Percentiles rank a stretch among this genome's conserved stretches.
phyloP scores from a whole-genome alignment of 2,888 invertebrate genomes.

The Gastracanthus pulcherrimus region DNA sequence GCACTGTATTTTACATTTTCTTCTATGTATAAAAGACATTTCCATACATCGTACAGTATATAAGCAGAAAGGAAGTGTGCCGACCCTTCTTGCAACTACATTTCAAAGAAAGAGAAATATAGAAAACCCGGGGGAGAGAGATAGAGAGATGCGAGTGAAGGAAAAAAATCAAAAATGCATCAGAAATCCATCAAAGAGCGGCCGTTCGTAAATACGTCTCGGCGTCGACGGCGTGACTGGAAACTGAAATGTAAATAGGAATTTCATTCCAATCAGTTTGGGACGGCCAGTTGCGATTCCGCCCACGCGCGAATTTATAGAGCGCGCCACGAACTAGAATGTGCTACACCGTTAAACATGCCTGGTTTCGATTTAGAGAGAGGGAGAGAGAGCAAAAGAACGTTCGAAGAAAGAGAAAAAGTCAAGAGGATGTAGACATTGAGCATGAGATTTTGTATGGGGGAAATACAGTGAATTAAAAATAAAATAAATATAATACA shows the following conservation, averaged over 20 bases:
- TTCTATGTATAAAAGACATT: background rate
- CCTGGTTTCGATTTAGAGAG: conserved; percentile 13
- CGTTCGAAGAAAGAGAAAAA: background rate
- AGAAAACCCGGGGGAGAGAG: background rate
- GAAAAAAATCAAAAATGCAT: conserved; percentile 57
- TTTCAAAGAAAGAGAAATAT: background rate
- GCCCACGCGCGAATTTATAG: conserved; percentile 59
- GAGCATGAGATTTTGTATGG: no score
- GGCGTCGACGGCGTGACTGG: conserved; percentile 51
- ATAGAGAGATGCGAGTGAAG: background rate
- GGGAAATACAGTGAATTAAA: no score
- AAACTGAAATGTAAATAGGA: conserved; percentile 58
- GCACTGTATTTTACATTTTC: background rate
- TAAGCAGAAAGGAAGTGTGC: conserved; percentile 6
- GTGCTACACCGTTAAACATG: conserved; percentile 59
- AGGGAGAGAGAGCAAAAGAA: background rate
- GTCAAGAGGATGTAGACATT: no score
- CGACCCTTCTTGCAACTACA: background rate
- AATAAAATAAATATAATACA: no score
- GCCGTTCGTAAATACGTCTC: conserved; percentile 55
- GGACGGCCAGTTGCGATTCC: conserved; percentile 52
- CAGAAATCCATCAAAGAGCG: conserved; percentile 59
- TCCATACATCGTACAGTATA: background rate
- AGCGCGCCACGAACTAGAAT: conserved; percentile 58
- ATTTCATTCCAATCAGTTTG: conserved; percentile 59